Evolutionary conservation across 2,113 vertebrate genomes (phyloP).

Genomic region (Psammodynastes pulverulentus): DNA sequence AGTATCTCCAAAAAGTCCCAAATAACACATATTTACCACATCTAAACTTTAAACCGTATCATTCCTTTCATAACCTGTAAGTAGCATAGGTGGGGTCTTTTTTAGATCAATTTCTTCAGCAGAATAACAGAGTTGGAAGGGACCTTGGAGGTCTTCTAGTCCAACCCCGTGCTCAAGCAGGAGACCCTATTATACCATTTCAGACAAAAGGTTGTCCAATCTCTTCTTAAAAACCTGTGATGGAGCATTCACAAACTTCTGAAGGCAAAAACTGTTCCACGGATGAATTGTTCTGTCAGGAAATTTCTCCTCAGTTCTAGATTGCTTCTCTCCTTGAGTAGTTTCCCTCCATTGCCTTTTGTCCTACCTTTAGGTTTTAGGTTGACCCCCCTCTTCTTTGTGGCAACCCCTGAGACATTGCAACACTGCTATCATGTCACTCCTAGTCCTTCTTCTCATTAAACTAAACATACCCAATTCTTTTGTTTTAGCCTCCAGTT

Average conservation of each 20-base stretch:
- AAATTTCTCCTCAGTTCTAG: background rate
- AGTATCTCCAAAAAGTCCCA: background rate
- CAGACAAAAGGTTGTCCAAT: background rate
- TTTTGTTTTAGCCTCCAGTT: background rate
- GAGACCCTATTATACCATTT: background rate
- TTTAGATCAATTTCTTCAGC: background rate
- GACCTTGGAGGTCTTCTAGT: background rate
- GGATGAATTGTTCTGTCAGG: background rate
- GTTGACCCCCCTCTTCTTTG: background rate
- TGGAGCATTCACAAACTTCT: background rate
- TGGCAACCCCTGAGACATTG: background rate
- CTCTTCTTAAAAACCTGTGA: background rate
- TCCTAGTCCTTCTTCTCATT: background rate
- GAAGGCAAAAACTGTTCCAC: background rate
- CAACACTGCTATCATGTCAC: background rate
- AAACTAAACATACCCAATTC: background rate
- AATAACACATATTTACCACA: background rate
- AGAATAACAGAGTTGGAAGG: background rate
- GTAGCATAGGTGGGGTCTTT: background rate
- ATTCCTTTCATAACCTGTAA: fast-evolving
- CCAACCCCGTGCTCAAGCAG: background rate
- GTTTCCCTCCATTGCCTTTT: background rate
- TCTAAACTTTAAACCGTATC: background rate
- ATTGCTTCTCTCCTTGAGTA: background rate
- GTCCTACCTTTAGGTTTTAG: background rate